phyloP scores from a whole-genome alignment of 2,888 invertebrate genomes.

The Polydrusus cervinus region DNA sequence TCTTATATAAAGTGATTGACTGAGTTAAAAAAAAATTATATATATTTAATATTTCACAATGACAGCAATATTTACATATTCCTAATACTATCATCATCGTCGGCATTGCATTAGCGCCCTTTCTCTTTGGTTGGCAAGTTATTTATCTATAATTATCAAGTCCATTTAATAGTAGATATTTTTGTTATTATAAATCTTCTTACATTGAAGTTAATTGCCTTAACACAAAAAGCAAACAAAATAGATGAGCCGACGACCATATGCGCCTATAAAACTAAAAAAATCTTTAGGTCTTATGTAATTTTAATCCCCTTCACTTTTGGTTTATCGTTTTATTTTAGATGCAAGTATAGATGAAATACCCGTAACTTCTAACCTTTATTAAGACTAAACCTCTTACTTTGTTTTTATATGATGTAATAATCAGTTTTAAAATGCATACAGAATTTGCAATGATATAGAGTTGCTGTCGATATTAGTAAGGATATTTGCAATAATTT shows the following conservation, averaged over 20 bases:
- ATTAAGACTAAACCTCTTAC: slow-evolving; percentile 10
- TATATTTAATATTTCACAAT: too few species aligned
- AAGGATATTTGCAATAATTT: too few species aligned
- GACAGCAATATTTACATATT: too few species aligned
- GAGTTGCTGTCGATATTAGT: too few species aligned
- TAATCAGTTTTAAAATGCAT: not conserved
- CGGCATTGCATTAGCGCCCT: too few species aligned
- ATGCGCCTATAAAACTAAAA: not conserved
- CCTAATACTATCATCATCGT: too few species aligned
- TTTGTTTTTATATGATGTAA: not conserved
- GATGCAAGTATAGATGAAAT: slow-evolving; percentile 8
- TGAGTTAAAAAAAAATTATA: too few species aligned
- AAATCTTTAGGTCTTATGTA: slow-evolving; percentile 9
- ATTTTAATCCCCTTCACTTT: slow-evolving; percentile 20
- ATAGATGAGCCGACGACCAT: slow-evolving; percentile 6
- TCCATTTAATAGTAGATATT: not conserved
- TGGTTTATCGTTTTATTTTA: not conserved
- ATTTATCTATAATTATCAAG: too few species aligned
- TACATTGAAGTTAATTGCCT: not conserved
- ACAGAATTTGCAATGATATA: not conserved
- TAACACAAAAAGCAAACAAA: not conserved
- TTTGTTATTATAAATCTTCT: not conserved
- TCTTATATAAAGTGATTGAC: too few species aligned
- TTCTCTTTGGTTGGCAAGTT: too few species aligned
- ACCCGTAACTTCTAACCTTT: slow-evolving; percentile 4